phyloP scores from a whole-genome alignment of 1,140 invertebrate genomes.

The Drosophila ananassae region DNA sequence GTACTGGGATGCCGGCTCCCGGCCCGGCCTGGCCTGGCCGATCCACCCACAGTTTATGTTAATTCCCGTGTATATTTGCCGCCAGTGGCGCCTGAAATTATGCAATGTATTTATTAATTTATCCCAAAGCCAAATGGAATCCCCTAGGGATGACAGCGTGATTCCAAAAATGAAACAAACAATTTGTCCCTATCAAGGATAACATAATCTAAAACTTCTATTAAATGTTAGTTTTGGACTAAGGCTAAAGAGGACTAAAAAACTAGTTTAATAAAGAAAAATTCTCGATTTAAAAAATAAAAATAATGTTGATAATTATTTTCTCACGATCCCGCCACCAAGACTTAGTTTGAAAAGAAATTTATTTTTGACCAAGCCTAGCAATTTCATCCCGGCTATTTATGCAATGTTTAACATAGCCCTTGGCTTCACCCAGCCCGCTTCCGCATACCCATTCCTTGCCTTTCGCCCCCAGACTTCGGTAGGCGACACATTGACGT shows the following conservation, averaged over 20 bases:
- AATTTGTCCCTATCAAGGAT: not conserved
- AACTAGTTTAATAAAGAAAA: too few relatives aligned
- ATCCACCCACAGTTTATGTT: constrained; percentile 71
- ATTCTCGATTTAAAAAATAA: too few relatives aligned
- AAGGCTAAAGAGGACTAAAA: too few relatives aligned
- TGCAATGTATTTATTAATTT: constrained; percentile 81
- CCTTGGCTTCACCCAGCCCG: constrained; percentile 31
- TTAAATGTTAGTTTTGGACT: too few relatives aligned
- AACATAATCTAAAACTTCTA: too few relatives aligned
- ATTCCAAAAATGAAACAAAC: not conserved
- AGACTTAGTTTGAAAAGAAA: constrained; percentile 17
- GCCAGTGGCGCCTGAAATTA: constrained; percentile 72
- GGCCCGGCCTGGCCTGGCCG: not conserved
- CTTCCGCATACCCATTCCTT: constrained; percentile 1
- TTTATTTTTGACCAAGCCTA: constrained; percentile 33
- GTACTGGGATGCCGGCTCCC: not conserved
- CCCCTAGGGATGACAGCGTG: constrained; percentile 44
- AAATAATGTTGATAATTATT: not conserved
- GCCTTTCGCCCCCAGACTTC: not conserved
- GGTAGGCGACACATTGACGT: constrained; percentile 28
- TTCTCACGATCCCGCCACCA: constrained; percentile 26
- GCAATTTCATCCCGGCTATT: constrained; percentile 56
- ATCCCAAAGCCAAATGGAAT: constrained; percentile 64
- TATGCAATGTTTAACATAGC: constrained; percentile 79
- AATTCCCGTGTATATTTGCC: constrained; percentile 73